Conservation (phyloP, 2,797 vertebrate species). For the Ficedula albicollis region DNA sequence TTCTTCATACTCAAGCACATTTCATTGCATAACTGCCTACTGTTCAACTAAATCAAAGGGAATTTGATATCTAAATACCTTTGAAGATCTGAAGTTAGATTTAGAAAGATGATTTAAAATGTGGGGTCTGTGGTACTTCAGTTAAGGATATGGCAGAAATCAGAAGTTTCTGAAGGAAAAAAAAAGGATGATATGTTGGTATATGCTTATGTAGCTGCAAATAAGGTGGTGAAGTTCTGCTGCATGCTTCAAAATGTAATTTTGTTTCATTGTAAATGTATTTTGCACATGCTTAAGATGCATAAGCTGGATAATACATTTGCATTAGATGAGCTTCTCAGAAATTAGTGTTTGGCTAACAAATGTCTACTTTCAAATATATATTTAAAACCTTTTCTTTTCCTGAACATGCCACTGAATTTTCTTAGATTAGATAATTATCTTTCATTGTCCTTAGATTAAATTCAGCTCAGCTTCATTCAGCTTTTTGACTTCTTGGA, state of each 20-base stretch:
- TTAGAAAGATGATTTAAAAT: not conserved
- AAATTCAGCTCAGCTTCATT: not conserved
- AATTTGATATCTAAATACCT: not conserved
- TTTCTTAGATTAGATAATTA: not conserved
- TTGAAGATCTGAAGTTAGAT: not conserved
- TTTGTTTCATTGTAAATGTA: not conserved
- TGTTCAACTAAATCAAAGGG: not conserved
- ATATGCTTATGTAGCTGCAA: not conserved
- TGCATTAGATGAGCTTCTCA: not conserved
- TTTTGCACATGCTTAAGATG: not conserved
- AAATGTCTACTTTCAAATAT: not conserved
- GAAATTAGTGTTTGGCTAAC: not conserved
- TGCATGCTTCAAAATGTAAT: not conserved
- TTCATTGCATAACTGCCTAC: not conserved
- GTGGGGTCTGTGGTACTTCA: not conserved
- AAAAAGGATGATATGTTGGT: not conserved
- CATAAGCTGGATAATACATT: not conserved
- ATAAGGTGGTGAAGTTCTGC: not conserved
- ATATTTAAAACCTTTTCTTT: not conserved
- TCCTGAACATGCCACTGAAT: not conserved
- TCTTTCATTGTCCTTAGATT: not conserved
- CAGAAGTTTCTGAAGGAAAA: not conserved
- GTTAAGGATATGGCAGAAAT: not conserved
- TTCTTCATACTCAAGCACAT: not conserved
- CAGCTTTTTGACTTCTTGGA: not conserved